These are phyloP conservation scores for Melanotaenia duboulayi DNA, from an alignment of 2,113 vertebrate genomes.

Conservation along the genomic window DNA sequence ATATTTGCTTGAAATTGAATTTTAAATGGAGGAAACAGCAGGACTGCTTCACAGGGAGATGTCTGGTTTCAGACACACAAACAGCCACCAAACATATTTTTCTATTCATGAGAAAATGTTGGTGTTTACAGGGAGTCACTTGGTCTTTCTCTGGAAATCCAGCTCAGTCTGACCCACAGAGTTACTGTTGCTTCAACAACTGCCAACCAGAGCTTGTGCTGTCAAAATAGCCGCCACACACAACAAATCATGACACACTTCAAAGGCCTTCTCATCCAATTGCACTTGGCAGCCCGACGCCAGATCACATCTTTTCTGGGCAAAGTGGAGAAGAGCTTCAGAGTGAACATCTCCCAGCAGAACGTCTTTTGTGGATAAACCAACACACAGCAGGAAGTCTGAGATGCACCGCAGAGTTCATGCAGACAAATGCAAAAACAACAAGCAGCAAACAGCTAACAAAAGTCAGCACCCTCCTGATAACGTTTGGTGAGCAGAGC, in stretches of 20 bases:
- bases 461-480: neutral
- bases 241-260: conserved; percentile 57
- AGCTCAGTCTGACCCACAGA: conserved; percentile 35
- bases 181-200: conserved; percentile 43
- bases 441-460: conserved; percentile 1
- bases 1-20: conserved; percentile 56
- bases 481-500: conserved; percentile 3
- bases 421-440: conserved; percentile 23
- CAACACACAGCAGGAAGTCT: conserved; percentile 27
- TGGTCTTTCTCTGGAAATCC: conserved; percentile 10
- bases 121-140: conserved; percentile 19
- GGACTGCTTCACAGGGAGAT: conserved; percentile 4
- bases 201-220: conserved; percentile 52
- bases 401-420: conserved; percentile 22
- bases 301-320: conserved; percentile 47
- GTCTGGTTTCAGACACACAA: conserved; percentile 3
- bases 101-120: conserved; percentile 6
- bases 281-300: conserved; percentile 55
- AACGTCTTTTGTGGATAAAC: conserved; percentile 47
- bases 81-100: conserved; percentile 15
- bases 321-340: conserved; percentile 30
- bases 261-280: conserved; percentile 53
- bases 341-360: conserved; percentile 41
- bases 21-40: conserved; percentile 29
- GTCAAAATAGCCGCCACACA: conserved; percentile 57